Conservation (phyloP, 92 coral and sea anemone genomes). For the Pocillopora meandrina region DNA sequence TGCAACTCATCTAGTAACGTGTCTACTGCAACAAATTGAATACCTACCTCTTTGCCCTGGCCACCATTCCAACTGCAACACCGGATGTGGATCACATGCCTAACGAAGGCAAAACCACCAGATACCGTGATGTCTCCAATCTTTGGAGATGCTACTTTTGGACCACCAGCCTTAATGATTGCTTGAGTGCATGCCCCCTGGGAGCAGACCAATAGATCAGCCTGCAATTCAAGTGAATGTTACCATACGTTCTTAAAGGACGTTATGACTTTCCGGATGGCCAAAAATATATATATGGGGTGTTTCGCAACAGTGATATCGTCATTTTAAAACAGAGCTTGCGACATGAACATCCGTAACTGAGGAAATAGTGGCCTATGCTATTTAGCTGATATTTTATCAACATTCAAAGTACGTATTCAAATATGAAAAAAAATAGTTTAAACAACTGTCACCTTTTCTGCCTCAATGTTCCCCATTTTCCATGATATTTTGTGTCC, state of each 20-base stretch:
- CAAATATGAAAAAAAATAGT: not conserved
- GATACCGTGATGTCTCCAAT: constrained; percentile 50
- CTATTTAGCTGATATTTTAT: no score
- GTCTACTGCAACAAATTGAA: not conserved
- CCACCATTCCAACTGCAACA: constrained; percentile 39
- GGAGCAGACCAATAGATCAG: constrained; percentile 31
- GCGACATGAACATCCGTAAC: no score
- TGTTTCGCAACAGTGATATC: no score
- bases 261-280: no score
- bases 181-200: constrained; percentile 47
- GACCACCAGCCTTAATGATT: constrained; percentile 48
- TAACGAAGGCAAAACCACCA: constrained; percentile 33
- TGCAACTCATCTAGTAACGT: no score
- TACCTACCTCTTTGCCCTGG: constrained; percentile 8
- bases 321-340: no score
- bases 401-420: no score
- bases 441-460: constrained; percentile 39
- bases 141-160: constrained; percentile 10
- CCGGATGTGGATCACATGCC: constrained; percentile 53
- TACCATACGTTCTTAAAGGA: no score
- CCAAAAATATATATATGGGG: no score
- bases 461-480: constrained; percentile 63
- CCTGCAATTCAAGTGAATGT: not conserved
- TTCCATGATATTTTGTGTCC: constrained; percentile 71
- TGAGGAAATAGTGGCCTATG: no score